Evolutionary conservation across 2,113 vertebrate genomes (phyloP), one percentile per base, ranked within the genome.

Genomic region (Petromus typicus): DNA sequence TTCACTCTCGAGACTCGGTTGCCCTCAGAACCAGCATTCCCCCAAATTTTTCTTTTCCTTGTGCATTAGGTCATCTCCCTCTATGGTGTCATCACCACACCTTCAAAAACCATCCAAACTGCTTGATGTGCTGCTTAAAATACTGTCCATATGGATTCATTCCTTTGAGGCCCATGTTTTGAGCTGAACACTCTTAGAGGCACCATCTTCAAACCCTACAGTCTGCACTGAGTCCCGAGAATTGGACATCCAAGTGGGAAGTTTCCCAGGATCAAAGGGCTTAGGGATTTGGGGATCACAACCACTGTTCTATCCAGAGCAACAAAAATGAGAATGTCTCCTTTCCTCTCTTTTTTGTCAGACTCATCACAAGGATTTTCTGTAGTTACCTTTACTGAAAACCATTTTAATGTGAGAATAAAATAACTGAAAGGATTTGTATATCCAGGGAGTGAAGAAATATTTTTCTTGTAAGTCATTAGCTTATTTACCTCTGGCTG

Each of bases 171-270:
- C 61, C 1, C 0, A 12, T 27, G 23, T 51, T 34, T 23, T 34
- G 14, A 3, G 25, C 3, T 3, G n/a, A 56, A 51, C 0, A 10
- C 13, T 64, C 5, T 34, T 37, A 48, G 3, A 7, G 63, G 3
- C 40, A 57, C 5, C 1, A 20, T 54, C 59, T 57, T 81, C 45
- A n/a, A 37, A 23, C 22, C 20, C 30, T 34, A 48, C 71, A 22
- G 5, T 3, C 25, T 64, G 30, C 1, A 2, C 8, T 27, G 11
- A 18, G 66, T 40, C 9, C 25, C 9, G 48, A 20, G 11, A 22
- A 4, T 3, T 22, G 5, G 14, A 34, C 25, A 43, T 59, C 45
- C 20, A 25, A 22, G 54, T 3, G 5, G 20, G 45, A 40, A 22
- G 23, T 30, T 59, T 12, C 43, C 8, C 18, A 34, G 5, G 7